phyloP scores from a whole-genome alignment of 2,888 invertebrate genomes.

The Branchipolynoe longqiensis region DNA sequence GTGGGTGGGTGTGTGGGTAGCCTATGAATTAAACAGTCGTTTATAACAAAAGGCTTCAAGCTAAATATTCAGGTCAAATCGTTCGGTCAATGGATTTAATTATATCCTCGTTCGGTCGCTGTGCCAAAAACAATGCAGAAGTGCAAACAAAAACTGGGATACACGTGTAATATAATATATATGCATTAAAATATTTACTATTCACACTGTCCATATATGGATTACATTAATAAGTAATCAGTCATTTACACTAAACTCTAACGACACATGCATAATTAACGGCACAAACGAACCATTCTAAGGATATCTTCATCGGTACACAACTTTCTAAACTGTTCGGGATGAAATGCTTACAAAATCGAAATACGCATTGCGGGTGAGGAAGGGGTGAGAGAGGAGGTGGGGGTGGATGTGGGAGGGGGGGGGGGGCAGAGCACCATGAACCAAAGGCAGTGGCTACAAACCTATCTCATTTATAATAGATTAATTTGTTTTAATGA shows the following conservation, averaged over 20 bases:
- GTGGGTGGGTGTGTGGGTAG: too few relatives aligned
- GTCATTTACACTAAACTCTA: constrained; percentile 9
- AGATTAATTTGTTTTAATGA: too few relatives aligned
- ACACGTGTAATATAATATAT: not conserved
- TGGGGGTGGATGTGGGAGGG: too few relatives aligned
- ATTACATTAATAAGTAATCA: constrained; percentile 2
- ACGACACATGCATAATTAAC: not conserved
- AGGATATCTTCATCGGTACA: constrained; percentile 20
- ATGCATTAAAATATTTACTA: constrained; percentile 20
- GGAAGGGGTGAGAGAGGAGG: too few relatives aligned
- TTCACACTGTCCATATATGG: not conserved
- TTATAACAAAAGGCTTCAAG: too few relatives aligned
- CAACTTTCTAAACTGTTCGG: constrained; percentile 8
- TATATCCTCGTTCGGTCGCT: not conserved
- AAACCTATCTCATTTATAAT: too few relatives aligned
- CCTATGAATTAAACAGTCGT: too few relatives aligned
- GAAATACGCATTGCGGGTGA: too few relatives aligned
- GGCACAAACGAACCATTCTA: not conserved
- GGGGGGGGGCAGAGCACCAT: too few relatives aligned
- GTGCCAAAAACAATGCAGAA: constrained; percentile 4
- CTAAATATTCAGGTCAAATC: too few relatives aligned
- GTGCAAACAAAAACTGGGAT: not conserved
- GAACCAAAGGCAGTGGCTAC: too few relatives aligned
- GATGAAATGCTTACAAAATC: constrained; percentile 21
- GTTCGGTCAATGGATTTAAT: too few relatives aligned